Base-by-base conservation (phyloP, 2,113 vertebrate genomes). In the Python bivittatus region DNA sequence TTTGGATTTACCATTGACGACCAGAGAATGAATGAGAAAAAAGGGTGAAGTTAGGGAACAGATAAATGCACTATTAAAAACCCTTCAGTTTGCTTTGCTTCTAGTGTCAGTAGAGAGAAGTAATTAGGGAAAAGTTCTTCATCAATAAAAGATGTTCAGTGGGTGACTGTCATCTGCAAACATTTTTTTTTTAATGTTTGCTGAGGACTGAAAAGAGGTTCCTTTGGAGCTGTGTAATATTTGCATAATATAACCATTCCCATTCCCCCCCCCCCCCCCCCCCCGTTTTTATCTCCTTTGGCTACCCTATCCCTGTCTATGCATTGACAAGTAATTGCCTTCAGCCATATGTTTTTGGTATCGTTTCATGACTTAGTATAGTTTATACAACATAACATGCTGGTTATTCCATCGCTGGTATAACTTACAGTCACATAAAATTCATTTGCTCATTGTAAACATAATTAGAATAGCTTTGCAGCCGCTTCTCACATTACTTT, bases 71-170 rank as follows among this genome's bases (percentile, higher is more conserved):
- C 58, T 89, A 1, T 91, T 96, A 90, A 92, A 94, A 94, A 33
- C 79, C 64, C 87, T 96, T 91, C 86, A 84, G 29, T 96, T 95
- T 96, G 86, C 91, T 95, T 84, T 93, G 29, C 60, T 42, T 64
- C 92, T 88, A 56, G 33, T 90, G 95, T 90, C 90, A 89, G 33
- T 86, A 89, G 88, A 90, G 84, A 94, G 85, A 86, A 93, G 17
- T 94, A 95, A 93, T 93, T 96, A 87, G 61, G 92, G 87, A 92
- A 93, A 95, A 22, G 88, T 84, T 94, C 72, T 92, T 95, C 90
- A 93, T 95, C 94, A 91, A 84, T 84, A 93, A 95, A 96, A 95
- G 90, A 64, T 79, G 86, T 85, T 94, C 9, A 27, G 23, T 29
- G 88, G 7, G 4, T 94, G 88, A 95, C 58, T 64, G 72, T 95